Base-by-base conservation (phyloP, 2,797 vertebrate species). In the Poeciliopsis turneri region DNA sequence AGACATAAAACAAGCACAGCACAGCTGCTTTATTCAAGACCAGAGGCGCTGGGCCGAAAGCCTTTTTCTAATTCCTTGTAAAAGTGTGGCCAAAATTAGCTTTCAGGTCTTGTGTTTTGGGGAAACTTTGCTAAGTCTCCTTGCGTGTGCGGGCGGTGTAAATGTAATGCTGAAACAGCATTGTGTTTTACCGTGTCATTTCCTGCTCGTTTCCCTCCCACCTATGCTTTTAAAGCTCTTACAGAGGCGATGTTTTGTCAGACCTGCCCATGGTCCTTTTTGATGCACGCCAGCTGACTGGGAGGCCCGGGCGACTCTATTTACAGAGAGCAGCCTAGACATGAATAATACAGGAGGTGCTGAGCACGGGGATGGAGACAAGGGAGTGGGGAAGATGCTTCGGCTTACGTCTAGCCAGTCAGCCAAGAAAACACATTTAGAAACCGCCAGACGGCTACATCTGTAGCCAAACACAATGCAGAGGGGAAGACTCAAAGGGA, bases 281-380 rank as follows among this genome's bases (percentile, higher is more conserved):
- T 5, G 8, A 80, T 55, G 69, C 78, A 88, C 11, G 28, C 68
- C 72, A 88, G 78, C 89, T 83, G 88, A 91, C 85, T 79, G 87
- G 72, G 77, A 39, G 28, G 80, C 77, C 81, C 25, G 6, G 74
- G 79, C 79, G 81, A 47, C 88, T 82, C 82, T 81, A 75, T 87
- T 91, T 90, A 90, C 89, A 87, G 77, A 87, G 69, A 83, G 78
- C 82, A 82, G 82, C 72, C 55, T 75, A 3, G 3, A 45, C 76
- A 93, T 92, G 81, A 93, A 92, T 91, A 91, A 92, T 92, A 87
- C 79, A 92, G 69, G 74, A 82, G 39, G 83, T 77, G 83, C 85
- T 84, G 80, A 74, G 79, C 70, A 70, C 77, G 30, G 30, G 68
- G 78, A 77, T 72, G 77, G 76, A 88, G 77, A 80, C 84, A 25